These are phyloP conservation scores for Brachypterus glaber DNA, from an alignment of 2,888 invertebrate species.

Conservation along the genomic window DNA sequence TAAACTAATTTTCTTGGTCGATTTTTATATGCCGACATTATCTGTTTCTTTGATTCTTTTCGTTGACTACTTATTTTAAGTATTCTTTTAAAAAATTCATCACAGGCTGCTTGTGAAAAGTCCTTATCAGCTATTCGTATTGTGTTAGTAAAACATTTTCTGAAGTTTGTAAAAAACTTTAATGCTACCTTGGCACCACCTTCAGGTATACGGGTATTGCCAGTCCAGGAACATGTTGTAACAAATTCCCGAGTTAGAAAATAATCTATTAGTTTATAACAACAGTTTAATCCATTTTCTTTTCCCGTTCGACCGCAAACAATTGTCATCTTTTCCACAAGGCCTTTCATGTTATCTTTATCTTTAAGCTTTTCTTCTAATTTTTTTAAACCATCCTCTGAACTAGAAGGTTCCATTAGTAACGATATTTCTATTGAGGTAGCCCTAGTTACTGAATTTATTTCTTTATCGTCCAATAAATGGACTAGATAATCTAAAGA, in stretches of 20 bases:
- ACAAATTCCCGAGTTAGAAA: neutral
- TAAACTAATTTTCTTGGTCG: too few species aligned
- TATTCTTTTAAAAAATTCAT: slow-evolving; percentile 18
- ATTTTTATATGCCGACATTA: too few species aligned
- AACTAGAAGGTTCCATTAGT: neutral
- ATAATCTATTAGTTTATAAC: neutral
- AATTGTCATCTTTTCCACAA: neutral
- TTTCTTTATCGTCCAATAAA: too few species aligned
- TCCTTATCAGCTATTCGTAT: slow-evolving; percentile 12
- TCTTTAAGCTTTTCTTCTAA: neutral
- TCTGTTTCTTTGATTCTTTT: neutral
- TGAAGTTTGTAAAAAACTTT: too few species aligned
- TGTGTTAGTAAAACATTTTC: too few species aligned
- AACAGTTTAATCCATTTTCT: neutral
- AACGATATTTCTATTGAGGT: too few species aligned
- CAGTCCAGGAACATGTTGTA: slow-evolving; percentile 1
- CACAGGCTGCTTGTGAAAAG: slow-evolving; percentile 16
- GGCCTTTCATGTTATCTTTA: neutral
- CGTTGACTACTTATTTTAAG: neutral
- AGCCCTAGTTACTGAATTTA: too few species aligned
- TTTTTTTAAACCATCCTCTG: neutral
- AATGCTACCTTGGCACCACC: too few species aligned
- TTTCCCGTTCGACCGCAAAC: neutral
- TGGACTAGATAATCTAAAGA: too few species aligned
- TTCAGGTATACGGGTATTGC: neutral